Evolutionary conservation across 2,888 invertebrate genomes (phyloP).

Genomic region (Scrobipalpa costella): DNA sequence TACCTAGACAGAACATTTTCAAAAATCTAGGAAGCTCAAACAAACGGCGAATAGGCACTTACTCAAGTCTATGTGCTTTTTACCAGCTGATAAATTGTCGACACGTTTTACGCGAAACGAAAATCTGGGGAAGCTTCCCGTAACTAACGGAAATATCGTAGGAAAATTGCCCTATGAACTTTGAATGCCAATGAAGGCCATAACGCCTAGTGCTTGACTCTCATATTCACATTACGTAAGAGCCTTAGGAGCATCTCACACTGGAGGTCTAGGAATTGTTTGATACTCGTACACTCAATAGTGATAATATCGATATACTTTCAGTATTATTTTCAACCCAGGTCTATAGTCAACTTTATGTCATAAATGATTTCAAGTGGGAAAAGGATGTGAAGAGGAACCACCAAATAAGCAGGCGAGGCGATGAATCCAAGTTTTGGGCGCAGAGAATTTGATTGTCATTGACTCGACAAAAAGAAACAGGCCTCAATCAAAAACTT

Average conservation of each 20-base stretch:
- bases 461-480: too few species aligned
- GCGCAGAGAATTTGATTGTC: too few species aligned
- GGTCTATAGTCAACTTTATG: too few species aligned
- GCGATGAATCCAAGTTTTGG: too few species aligned
- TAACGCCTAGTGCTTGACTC: constrained; percentile 17
- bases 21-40: neutral
- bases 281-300: neutral
- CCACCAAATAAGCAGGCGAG: too few species aligned
- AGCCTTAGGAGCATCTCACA: neutral
- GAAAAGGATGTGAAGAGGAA: too few species aligned
- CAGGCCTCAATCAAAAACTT: too few species aligned
- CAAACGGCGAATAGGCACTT: neutral
- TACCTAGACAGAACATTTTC: neutral
- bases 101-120: constrained; percentile 23
- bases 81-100: constrained; percentile 14
- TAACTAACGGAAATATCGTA: constrained; percentile 24
- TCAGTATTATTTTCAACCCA: too few species aligned
- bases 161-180: constrained; percentile 28
- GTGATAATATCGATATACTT: too few species aligned
- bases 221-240: constrained; percentile 22
- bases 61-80: constrained; percentile 6
- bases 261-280: neutral
- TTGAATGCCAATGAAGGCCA: constrained; percentile 22
- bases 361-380: too few species aligned
- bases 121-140: constrained; percentile 22